Base-by-base conservation (phyloP, 37 sponge, comb jelly and placozoan species). In the Halichondria panicea region DNA sequence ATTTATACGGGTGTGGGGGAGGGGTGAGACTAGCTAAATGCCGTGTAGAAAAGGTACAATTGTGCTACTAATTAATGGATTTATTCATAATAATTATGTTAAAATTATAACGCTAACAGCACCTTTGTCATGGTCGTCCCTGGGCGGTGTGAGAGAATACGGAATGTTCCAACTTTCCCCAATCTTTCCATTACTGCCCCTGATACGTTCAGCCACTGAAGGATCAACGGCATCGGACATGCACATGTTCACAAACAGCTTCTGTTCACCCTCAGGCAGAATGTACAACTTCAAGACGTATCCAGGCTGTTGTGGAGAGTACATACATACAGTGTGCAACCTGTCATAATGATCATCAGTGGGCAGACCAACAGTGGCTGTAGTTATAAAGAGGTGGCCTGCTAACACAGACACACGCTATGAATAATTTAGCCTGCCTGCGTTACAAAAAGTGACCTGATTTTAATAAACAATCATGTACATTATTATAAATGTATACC, bases 141-240 rank as follows among this genome's bases (percentile, higher is more conserved):
- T 80, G 21, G 72, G 71, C 7, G 84, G 76, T 11, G 84, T 58
- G 27, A 94, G 63, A 27, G 85, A 78, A 73, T 78, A 89, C 44
- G 97, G 97, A 4, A 96, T 84, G 39, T 52, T 69, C 90, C 97
- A 96, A 8, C 82, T 40, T 72, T 89, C 84, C 15, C 95, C 95
- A 30, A 19, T 52, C 41, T 80, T 52, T 0, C 72, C 91, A 48
- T 18, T 15, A 19, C 69, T 38, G 9, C 42, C 36, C 19, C 27
- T 27, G 27, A 63, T 70, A 32, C 33, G 41, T 56, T 31, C 61
- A 12, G 9, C 28, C 27, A 42, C 58, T 25, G 59, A 59, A 8
- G 83, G 68, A 18, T 66, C 71, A 19, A 96, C 66, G 18, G 33
- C 39, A 0, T 79, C 71, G 30, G 65, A 77, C 32, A 45, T 65